Evolutionary conservation across 2,113 vertebrate species (phyloP), one percentile per base, ranked within the genome.

Genomic region (Thomomys bottae): DNA sequence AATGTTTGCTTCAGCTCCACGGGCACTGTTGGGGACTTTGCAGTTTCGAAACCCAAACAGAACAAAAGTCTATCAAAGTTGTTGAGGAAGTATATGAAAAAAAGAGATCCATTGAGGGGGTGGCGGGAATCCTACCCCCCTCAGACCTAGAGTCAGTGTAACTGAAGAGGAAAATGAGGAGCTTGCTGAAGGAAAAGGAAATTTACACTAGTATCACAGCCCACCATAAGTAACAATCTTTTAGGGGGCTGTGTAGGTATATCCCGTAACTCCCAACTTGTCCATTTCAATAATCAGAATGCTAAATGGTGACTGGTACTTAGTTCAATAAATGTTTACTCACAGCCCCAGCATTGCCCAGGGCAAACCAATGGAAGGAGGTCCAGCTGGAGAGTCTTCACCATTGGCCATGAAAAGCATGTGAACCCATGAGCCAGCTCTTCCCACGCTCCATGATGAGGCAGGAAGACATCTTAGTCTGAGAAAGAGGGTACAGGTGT

Each of bases 251-350:
- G 0, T 57, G 61, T n/a, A 75, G 20, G 11, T 8, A 12, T 59
- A 61, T 70, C 40, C 23, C 20, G 18, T 42, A 61, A 3, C 23
- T 30, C 42, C 73, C 18, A 63, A 3, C 24, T 0, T 12, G 30
- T 40, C 40, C 26, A 40, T 92, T 91, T 95, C 73, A 77, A 36
- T n/a, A 18, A 76, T 28, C 8, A 34, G 63, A 84, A n/a, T 14
- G 38, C 57, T 42, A 18, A 63, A 59, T 72, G 73, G 40, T 57
- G 6, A 88, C 38, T 38, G 40, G 57, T 64, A 42, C 61, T 87
- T 49, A 36, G 3, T 75, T 83, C 78, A 34, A 2, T 17, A 45
- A n/a, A 30, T 45, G 17, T 72, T 89, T 72, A 26, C 45, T 49
- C 21, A 21, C 4, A 38, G 68, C 20, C 63, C 30, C 30, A 6